These are phyloP conservation scores for Elephas maximus DNA, from an alignment of 2,113 vertebrate species.

Conservation along the genomic window DNA sequence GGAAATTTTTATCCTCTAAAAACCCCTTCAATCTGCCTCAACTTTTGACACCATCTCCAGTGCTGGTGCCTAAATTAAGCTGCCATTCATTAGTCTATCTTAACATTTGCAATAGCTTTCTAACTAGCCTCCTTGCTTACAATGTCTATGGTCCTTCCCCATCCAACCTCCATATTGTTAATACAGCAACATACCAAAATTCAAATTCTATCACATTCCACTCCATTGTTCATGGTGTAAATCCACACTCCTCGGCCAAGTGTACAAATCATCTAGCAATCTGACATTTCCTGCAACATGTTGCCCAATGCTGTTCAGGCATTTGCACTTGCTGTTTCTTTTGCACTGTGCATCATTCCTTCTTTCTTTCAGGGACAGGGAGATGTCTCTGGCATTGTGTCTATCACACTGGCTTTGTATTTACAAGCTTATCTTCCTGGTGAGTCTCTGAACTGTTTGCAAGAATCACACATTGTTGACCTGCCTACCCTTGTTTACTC, in stretches of 20 bases:
- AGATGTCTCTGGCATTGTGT: rapidly evolving
- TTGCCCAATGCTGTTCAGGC: not conserved
- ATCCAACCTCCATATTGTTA: not conserved
- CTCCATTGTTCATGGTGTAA: not conserved
- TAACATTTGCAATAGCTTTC: not conserved
- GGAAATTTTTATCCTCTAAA: not conserved
- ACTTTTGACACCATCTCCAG: not conserved
- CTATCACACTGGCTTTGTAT: rapidly evolving
- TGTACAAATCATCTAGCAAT: not conserved
- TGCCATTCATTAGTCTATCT: not conserved
- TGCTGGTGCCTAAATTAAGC: not conserved
- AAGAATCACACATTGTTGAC: not conserved
- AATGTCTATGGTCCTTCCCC: not conserved
- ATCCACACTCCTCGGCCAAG: not conserved
- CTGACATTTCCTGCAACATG: not conserved
- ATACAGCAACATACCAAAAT: not conserved
- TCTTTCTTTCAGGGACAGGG: not conserved
- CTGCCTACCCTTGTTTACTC: not conserved
- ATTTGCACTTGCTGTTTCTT: not conserved
- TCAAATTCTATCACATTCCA: not conserved
- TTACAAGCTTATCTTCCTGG: not conserved
- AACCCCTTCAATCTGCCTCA: not conserved
- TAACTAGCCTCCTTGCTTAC: not conserved
- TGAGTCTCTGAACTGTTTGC: not conserved
- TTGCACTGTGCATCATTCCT: rapidly evolving